Conservation (phyloP, 2,113 vertebrate genomes). For the Nibea coibor region DNA sequence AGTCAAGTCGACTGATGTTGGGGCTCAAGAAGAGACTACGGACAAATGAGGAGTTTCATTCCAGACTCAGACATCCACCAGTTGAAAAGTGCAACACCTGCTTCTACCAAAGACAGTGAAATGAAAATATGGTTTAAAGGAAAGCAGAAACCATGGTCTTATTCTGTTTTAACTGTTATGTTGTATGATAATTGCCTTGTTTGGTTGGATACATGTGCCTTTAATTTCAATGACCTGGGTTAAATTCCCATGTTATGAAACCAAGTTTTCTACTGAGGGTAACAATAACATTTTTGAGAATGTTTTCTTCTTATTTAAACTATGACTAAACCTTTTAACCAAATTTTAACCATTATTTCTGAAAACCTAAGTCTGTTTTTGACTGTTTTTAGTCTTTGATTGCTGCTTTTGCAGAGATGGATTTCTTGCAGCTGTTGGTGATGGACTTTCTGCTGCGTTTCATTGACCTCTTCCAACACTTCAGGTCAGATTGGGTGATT, state of each 20-base stretch:
- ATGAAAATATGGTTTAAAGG: too few relatives aligned
- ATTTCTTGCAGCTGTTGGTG: too few relatives aligned
- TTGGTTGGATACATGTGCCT: conserved; percentile 10
- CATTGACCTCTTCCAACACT: too few relatives aligned
- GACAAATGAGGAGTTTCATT: background rate
- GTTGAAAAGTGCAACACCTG: background rate
- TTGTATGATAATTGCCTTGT: background rate
- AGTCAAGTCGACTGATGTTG: background rate
- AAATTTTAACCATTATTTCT: background rate
- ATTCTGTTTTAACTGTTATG: too few relatives aligned
- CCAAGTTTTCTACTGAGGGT: background rate
- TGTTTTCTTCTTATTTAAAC: background rate
- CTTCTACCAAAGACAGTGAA: background rate
- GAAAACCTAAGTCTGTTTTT: background rate
- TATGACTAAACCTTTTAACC: background rate
- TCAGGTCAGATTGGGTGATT: too few relatives aligned
- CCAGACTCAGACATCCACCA: background rate
- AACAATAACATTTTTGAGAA: background rate
- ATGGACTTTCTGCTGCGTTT: too few relatives aligned
- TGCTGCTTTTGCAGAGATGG: background rate
- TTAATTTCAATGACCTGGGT: background rate
- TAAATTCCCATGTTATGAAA: background rate
- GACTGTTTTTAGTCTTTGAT: background rate
- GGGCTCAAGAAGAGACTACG: background rate
- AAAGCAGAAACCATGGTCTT: too few relatives aligned